Evolutionary conservation across 2,888 invertebrate genomes (phyloP).

Genomic region (Graphium colonna): DNA sequence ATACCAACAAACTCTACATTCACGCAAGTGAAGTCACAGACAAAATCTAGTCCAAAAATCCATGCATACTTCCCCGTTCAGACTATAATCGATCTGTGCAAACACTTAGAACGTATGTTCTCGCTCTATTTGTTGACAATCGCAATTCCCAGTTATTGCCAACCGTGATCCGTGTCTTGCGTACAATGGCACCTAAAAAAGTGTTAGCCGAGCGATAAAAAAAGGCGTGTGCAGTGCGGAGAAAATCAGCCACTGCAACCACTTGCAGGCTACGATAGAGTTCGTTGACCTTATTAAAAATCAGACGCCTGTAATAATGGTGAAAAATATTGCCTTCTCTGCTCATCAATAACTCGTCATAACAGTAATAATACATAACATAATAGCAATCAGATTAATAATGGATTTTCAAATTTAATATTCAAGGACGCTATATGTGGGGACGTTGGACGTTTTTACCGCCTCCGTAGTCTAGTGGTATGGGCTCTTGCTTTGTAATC

Average conservation of each 20-base stretch:
- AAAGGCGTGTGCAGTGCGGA: not conserved
- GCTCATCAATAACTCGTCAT: too few species aligned
- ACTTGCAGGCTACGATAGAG: not conserved
- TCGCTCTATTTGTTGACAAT: conserved; percentile 56
- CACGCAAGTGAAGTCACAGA: conserved; percentile 40
- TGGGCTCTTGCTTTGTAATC: too few species aligned
- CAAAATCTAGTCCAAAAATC: conserved; percentile 29
- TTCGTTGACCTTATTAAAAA: not conserved
- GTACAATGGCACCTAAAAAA: not conserved
- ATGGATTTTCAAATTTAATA: too few species aligned
- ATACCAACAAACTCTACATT: not conserved
- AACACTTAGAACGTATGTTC: conserved; percentile 54
- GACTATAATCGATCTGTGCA: too few species aligned
- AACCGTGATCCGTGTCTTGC: conserved; percentile 28
- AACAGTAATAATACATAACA: too few species aligned
- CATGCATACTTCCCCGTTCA: too few species aligned
- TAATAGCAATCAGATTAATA: too few species aligned
- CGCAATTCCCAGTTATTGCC: conserved; percentile 40
- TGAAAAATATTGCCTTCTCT: not conserved
- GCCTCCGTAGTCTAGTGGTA: too few species aligned
- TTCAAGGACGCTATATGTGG: too few species aligned
- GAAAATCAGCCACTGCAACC: not conserved
- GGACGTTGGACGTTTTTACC: too few species aligned
- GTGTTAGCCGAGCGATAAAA: not conserved
- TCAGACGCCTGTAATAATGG: not conserved